Evolutionary conservation across 2,888 invertebrate genomes (phyloP).

Genomic region (Platynereis dumerilii): DNA sequence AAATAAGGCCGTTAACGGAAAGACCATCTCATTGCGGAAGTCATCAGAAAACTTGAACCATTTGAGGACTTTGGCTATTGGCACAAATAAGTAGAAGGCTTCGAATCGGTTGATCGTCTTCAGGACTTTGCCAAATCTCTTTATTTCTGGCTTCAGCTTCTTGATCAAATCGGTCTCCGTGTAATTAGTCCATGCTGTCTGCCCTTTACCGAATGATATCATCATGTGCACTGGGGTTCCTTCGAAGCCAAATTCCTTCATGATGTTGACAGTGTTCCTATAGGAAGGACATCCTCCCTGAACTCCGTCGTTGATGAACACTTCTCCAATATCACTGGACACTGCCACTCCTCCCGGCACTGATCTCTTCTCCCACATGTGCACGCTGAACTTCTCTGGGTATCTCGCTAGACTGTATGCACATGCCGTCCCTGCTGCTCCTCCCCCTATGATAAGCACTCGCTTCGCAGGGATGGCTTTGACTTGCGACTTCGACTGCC

Average conservation of each 20-base stretch:
- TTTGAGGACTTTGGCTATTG: slow-evolving; percentile 44
- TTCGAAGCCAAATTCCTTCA: slow-evolving; percentile 44
- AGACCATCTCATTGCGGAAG: slow-evolving; percentile 49
- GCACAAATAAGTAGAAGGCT: slow-evolving; percentile 46
- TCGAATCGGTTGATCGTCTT: slow-evolving; percentile 46
- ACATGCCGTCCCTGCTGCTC: slow-evolving; percentile 45
- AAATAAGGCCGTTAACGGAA: slow-evolving; percentile 50
- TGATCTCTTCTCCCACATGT: slow-evolving; percentile 46
- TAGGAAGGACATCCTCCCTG: slow-evolving; percentile 49
- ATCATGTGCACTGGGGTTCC: slow-evolving; percentile 46
- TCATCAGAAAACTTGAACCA: slow-evolving; percentile 48
- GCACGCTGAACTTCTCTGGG: slow-evolving; percentile 44
- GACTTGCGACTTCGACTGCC: too few species aligned
- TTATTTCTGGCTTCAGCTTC: slow-evolving; percentile 43
- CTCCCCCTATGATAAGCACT: slow-evolving; percentile 39
- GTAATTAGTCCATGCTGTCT: slow-evolving; percentile 50
- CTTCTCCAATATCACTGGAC: slow-evolving; percentile 23
- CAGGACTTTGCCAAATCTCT: slow-evolving; percentile 42
- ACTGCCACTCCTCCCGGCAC: slow-evolving; percentile 47
- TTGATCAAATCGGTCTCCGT: slow-evolving; percentile 42
- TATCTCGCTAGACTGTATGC: slow-evolving; percentile 45
- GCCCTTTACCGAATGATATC: slow-evolving; percentile 49
- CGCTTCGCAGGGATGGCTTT: neutral
- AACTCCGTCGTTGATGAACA: slow-evolving; percentile 44
- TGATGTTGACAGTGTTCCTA: slow-evolving; percentile 46